Conservation (phyloP, 92 coral and sea anemone species). For the Zoanthus sansibaricus region DNA sequence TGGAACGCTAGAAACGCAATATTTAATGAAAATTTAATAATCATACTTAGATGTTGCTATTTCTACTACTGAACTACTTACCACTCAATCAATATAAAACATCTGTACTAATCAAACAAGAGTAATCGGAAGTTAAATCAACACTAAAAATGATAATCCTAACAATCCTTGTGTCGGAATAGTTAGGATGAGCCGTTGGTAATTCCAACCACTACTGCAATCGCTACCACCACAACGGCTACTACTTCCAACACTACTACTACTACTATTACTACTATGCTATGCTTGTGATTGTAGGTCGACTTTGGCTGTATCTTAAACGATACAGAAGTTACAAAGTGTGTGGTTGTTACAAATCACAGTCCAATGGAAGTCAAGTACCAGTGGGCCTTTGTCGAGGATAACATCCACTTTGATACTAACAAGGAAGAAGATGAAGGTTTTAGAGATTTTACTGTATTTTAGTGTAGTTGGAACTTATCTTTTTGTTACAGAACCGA, state of each 20-base stretch:
- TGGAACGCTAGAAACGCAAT: too few relatives aligned
- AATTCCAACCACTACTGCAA: not conserved
- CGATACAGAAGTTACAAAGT: constrained; percentile 96
- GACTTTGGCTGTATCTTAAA: constrained; percentile 98
- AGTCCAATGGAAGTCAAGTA: constrained; percentile 99
- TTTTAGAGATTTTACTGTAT: constrained; percentile 2
- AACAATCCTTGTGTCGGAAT: too few relatives aligned
- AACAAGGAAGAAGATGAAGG: constrained; percentile 86
- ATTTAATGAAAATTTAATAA: too few relatives aligned
- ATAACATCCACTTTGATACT: constrained; percentile 87
- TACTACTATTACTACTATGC: not conserved
- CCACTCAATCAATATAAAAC: too few relatives aligned
- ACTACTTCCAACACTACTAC: not conserved
- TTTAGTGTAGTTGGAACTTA: not conserved
- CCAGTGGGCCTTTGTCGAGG: constrained; percentile 93
- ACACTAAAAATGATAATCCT: too few relatives aligned
- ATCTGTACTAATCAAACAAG: too few relatives aligned
- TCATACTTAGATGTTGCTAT: not conserved
- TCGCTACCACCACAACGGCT: not conserved
- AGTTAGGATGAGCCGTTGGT: too few relatives aligned
- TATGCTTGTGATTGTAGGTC: constrained; percentile 64
- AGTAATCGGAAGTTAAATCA: too few relatives aligned
- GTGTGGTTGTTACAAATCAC: constrained; percentile 88
- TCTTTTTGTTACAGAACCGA: too few relatives aligned
- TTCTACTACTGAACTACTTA: not conserved